A percentile compares a stretch with the other conserved stretches of the same genome.
These are phyloP conservation scores for Galerucella pusilla DNA, from an alignment of 2,888 invertebrate species.

Conservation along the genomic window DNA sequence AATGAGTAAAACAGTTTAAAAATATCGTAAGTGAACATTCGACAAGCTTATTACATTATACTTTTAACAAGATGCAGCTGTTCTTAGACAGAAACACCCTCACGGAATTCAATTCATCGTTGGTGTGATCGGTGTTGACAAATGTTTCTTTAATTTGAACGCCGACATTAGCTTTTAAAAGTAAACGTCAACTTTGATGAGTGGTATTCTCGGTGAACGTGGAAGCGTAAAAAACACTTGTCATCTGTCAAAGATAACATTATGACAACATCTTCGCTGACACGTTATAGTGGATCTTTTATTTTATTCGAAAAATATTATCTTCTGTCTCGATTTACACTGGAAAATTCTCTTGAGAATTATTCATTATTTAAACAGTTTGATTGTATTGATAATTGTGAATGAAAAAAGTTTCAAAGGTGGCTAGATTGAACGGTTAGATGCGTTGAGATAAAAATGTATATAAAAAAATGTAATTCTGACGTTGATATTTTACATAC, in stretches of 20 bases:
- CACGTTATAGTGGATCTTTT: background rate
- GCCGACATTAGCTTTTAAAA: constrained; percentile 29
- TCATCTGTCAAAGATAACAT: constrained; percentile 25
- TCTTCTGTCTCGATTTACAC: too few species aligned
- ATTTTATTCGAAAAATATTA: too few species aligned
- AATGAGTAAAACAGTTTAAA: too few species aligned
- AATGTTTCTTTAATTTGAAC: constrained; percentile 33
- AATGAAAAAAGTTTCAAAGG: too few species aligned
- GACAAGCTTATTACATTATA: background rate
- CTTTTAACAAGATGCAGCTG: constrained; percentile 16
- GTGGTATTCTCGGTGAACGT: constrained; percentile 8
- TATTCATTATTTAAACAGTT: too few species aligned
- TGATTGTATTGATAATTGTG: too few species aligned
- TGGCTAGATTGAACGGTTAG: too few species aligned
- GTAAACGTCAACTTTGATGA: constrained; percentile 25
- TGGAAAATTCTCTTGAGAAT: too few species aligned
- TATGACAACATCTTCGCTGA: constrained; percentile 5
- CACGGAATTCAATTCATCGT: constrained; percentile 15
- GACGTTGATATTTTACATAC: too few species aligned
- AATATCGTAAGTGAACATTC: too few species aligned
- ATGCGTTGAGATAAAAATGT: too few species aligned
- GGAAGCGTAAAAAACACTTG: constrained; percentile 30
- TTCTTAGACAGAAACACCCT: constrained; percentile 8
- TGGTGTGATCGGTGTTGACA: constrained; percentile 24
- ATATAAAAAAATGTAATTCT: too few species aligned